Percentiles rank a stretch among this genome's conserved stretches.
phyloP scores from a whole-genome alignment of 2,797 vertebrate species.

The Pangasius sanitwongsei region DNA sequence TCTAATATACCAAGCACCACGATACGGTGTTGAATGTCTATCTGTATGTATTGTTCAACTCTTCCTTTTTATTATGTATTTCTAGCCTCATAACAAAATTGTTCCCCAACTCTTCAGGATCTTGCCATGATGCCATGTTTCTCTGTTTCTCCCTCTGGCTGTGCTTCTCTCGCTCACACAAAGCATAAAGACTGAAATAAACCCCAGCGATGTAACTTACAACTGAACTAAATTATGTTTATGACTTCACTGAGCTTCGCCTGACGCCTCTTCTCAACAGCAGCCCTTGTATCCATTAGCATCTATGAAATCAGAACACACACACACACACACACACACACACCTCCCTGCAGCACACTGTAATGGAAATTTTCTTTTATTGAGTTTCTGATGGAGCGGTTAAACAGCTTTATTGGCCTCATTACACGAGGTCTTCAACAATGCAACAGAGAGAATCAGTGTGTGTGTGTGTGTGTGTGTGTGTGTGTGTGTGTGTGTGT shows the following conservation, averaged over 20 bases:
- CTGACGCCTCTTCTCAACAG: neutral
- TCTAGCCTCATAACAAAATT: neutral
- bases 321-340: conserved; percentile 19
- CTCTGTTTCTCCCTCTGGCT: neutral
- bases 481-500: too few species aligned
- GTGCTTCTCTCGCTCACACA: neutral
- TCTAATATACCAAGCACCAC: neutral
- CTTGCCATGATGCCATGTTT: neutral
- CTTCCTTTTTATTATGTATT: neutral
- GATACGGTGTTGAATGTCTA: neutral
- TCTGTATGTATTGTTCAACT: neutral
- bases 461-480: neutral
- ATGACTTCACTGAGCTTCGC: neutral
- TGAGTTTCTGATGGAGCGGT: conserved; percentile 30
- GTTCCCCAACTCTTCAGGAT: neutral
- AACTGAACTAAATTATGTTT: neutral
- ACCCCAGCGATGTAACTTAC: neutral
- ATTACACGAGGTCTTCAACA: conserved; percentile 26
- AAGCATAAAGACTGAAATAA: neutral
- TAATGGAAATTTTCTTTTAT: conserved; percentile 53
- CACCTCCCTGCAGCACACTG: neutral
- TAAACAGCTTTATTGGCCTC: conserved; percentile 49
- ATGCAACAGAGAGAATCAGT: neutral
- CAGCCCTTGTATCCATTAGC: neutral
- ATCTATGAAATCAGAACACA: neutral